Base-by-base conservation (phyloP, 64 coral and sea anemone genomes). In the Stichodactyla helianthus region DNA sequence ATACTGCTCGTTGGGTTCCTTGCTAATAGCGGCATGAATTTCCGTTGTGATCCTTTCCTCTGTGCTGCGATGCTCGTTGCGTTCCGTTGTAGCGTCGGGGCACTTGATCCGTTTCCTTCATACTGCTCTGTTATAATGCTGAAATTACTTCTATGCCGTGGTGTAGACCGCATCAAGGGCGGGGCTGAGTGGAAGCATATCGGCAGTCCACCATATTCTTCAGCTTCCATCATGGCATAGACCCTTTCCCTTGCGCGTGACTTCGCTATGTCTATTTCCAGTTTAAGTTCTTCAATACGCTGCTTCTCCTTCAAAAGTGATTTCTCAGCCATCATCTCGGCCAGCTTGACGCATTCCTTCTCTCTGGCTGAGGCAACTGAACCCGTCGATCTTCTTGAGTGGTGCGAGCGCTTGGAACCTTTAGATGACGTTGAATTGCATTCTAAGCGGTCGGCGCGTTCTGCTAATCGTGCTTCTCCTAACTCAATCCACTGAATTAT, bases 211-310 rank as follows among this genome's bases (percentile, higher is more conserved):
- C 15, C 16, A n/a, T n/a, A n/a, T n/a, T n/a, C n/a, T n/a, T n/a
- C n/a, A n/a, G n/a, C n/a, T n/a, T n/a, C n/a, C n/a, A 19, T 6
- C 59, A 35, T 88, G 44, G 76, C 77, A 26, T 80, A 88, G 19
- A 81, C 79, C 26, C 51, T 82, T 65, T 82, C 77, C 55, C 87
- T n/a, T 7, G 77, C 78, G 27, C 81, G 58, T 52, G 87, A 59
- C 6, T 89, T 89, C 11, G 79, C 87, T 63, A 89, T 83, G 52
- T 70, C 61, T 56, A 7, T 82, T 14, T 89, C 87, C n/a, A 88
- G 31, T 61, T 60, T 76, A 15, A 89, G 67, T 20, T 89, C 79
- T 80, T 80, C 77, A 80, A 80, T 51, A 5, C 25, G 20, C 13
- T 80, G 77, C 17, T 28, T n/a, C 25, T 52, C 20, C 52, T 53